These are phyloP conservation scores for Drosophila paramelanica DNA, from an alignment of 2,888 invertebrate species.

Conservation along the genomic window DNA sequence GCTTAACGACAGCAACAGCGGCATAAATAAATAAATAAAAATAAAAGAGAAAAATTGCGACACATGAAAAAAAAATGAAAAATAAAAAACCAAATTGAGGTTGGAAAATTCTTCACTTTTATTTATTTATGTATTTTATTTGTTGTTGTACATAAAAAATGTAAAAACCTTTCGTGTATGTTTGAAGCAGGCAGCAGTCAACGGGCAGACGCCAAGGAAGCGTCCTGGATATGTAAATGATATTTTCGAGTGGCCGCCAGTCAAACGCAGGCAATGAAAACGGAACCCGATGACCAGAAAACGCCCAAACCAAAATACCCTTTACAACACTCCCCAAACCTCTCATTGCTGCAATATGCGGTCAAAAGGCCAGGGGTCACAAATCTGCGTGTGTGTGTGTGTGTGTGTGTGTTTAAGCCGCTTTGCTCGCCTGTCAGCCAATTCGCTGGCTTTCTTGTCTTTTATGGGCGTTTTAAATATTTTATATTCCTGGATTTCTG, in stretches of 20 bases:
- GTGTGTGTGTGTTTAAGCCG: conserved; percentile 42
- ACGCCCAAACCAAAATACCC: conserved; percentile 2
- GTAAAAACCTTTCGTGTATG: conserved; percentile 62
- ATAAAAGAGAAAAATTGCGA: conserved; percentile 14
- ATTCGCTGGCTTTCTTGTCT: conserved; percentile 48
- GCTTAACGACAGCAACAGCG: conserved; percentile 22
- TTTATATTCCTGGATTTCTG: conserved; percentile 74
- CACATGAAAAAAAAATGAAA: conserved; percentile 18
- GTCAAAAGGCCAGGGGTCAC: conserved; percentile 69
- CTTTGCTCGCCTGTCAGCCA: conserved; percentile 41
- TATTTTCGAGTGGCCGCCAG: conserved; percentile 75
- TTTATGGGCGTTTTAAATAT: conserved; percentile 76
- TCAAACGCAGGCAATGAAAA: conserved; percentile 70
- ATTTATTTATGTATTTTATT: background rate
- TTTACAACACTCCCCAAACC: background rate
- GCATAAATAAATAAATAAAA: conserved; percentile 40
- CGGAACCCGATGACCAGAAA: conserved; percentile 39
- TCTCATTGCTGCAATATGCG: conserved; percentile 53
- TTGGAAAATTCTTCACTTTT: conserved; percentile 7
- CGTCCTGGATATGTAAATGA: conserved; percentile 75
- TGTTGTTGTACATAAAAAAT: conserved; percentile 53
- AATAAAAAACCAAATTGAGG: conserved; percentile 20
- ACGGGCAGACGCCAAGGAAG: conserved; percentile 43
- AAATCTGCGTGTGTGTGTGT: conserved; percentile 19
- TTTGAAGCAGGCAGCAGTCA: conserved; percentile 30